These are phyloP conservation scores for Acromyrmex charruanus DNA, from an alignment of 1,140 invertebrate genomes.

Conservation along the genomic window DNA sequence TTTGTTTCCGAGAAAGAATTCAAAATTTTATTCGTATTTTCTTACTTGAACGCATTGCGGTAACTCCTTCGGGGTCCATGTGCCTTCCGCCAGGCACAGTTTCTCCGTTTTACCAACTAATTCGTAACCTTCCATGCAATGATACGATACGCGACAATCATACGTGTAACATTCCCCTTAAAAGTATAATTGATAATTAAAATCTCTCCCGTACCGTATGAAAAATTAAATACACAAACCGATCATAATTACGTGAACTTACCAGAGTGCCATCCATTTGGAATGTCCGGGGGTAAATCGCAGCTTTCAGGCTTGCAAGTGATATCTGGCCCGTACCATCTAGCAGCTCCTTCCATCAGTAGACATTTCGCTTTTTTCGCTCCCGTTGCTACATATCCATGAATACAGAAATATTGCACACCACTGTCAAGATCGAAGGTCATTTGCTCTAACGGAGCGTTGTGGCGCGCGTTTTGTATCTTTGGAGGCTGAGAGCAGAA, in stretches of 20 bases:
- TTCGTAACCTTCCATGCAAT: conserved; percentile 97
- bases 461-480: conserved; percentile 95
- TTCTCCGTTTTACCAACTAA: conserved; percentile 94
- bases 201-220: not conserved
- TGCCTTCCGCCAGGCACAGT: conserved; percentile 94
- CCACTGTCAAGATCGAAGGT: conserved; percentile 94
- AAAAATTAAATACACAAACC: not conserved
- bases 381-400: conserved; percentile 95
- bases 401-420: conserved; percentile 96
- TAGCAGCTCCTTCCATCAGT: conserved; percentile 92
- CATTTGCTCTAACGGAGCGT: conserved; percentile 92
- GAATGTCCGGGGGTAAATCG: conserved; percentile 94
- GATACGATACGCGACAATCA: conserved; percentile 96
- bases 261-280: conserved; percentile 95
- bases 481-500: conserved; percentile 95
- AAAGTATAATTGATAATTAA: conserved; percentile 62
- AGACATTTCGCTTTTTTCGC: conserved; percentile 96
- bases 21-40: not conserved
- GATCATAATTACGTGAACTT: conserved; percentile 26
- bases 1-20: not conserved
- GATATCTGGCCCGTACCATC: conserved; percentile 97
- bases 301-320: conserved; percentile 97
- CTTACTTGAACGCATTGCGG: conserved; percentile 94
- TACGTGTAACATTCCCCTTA: conserved; percentile 96
- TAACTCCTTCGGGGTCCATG: conserved; percentile 95